Evolutionary conservation across 2,888 invertebrate species (phyloP).

Genomic region (Drosophila crucigera): DNA sequence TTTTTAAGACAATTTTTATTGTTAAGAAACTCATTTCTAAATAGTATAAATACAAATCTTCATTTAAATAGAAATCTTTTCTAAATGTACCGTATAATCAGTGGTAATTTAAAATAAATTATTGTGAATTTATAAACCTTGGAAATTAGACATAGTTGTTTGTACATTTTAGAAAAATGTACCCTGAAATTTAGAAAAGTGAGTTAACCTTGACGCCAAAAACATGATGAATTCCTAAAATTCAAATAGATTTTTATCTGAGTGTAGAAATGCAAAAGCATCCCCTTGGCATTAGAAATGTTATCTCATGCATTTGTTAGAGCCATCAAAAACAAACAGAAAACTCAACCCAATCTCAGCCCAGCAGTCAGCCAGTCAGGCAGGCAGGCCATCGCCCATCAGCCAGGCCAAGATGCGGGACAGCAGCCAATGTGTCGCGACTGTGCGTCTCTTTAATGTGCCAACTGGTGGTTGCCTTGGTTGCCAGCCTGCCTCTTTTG

Average conservation of each 20-base stretch:
- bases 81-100: not conserved
- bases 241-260: not conserved
- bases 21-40: not conserved
- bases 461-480: slow-evolving; percentile 20
- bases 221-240: not conserved
- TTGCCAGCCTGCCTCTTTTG: slow-evolving; percentile 14
- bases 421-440: slow-evolving; percentile 40
- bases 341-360: slow-evolving; percentile 10
- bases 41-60: not conserved
- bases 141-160: not conserved
- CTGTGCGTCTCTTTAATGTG: slow-evolving; percentile 26
- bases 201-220: not conserved
- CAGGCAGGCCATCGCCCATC: not conserved
- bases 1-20: not conserved
- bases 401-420: slow-evolving; percentile 27
- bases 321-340: slow-evolving; percentile 29
- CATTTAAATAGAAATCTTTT: not conserved
- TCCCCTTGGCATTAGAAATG: slow-evolving; percentile 13
- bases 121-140: too few species aligned
- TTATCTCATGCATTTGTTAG: slow-evolving; percentile 54
- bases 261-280: not conserved
- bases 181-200: too few species aligned
- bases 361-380: slow-evolving; percentile 13
- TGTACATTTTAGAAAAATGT: too few species aligned
- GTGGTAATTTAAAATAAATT: not conserved